These are phyloP conservation scores for Amitus sp. DNA, from an alignment of 2,888 invertebrate species.

Conservation along the genomic window DNA sequence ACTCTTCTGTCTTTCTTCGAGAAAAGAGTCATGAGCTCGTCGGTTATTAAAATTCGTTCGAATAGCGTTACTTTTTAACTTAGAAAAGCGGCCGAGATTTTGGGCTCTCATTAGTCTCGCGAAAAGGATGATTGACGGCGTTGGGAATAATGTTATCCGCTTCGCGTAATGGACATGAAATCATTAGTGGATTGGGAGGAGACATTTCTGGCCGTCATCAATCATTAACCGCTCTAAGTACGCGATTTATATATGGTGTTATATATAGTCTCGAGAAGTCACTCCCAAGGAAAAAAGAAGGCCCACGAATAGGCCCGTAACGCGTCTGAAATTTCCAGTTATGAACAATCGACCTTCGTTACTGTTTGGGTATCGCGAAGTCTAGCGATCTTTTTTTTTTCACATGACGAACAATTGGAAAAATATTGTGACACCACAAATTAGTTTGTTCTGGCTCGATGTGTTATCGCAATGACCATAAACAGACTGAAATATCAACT, in stretches of 20 bases:
- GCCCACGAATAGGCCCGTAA: conserved; percentile 23
- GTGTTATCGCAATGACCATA: no score
- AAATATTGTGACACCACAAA: no score
- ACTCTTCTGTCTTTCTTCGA: conserved; percentile 13
- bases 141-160: conserved; percentile 40
- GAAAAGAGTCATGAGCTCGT: background rate
- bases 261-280: conserved; percentile 47
- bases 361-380: no score
- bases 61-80: conserved; percentile 5
- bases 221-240: conserved; percentile 53
- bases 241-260: conserved; percentile 55
- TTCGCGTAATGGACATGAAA: conserved; percentile 49
- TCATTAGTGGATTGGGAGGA: conserved; percentile 59
- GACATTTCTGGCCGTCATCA: conserved; percentile 56
- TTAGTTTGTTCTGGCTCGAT: no score
- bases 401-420: no score
- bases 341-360: no score
- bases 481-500: no score
- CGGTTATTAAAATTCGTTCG: conserved; percentile 7
- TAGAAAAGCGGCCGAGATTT: background rate
- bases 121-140: conserved; percentile 50
- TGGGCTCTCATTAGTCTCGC: conserved; percentile 45
- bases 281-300: conserved; percentile 12
- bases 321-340: no score
- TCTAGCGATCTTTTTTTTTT: no score